Conservation (phyloP, 2,888 invertebrate genomes). For the Deilephila porcellus region DNA sequence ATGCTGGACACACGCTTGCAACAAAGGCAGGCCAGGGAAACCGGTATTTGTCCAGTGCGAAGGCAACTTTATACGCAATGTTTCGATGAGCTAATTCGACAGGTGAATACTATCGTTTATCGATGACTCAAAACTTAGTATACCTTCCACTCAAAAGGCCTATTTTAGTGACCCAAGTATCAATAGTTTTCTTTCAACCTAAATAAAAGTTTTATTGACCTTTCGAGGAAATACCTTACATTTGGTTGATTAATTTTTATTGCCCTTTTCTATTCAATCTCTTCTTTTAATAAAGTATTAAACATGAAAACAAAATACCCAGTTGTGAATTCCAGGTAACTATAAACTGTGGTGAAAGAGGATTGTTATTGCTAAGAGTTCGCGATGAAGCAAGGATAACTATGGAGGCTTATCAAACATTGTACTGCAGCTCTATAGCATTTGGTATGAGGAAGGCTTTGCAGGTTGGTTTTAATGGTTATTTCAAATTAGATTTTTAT, state of each 20-base stretch:
- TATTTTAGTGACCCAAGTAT: not conserved
- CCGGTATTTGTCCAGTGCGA: constrained; percentile 97
- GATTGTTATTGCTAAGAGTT: constrained; percentile 95
- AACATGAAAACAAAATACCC: too few species aligned
- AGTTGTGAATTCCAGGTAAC: constrained; percentile 88
- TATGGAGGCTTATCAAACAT: constrained; percentile 97
- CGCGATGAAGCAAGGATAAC: constrained; percentile 98
- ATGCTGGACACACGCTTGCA: constrained; percentile 96
- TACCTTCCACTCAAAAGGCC: not conserved
- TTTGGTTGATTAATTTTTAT: too few species aligned
- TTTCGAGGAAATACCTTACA: too few species aligned
- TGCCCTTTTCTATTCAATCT: too few species aligned
- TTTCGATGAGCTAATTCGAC: constrained; percentile 88
- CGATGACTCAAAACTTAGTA: not conserved
- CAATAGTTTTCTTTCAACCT: too few species aligned
- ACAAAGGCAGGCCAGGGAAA: constrained; percentile 97
- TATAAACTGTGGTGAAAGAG: constrained; percentile 98
- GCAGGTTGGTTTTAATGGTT: constrained; percentile 81
- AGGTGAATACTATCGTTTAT: constrained; percentile 54
- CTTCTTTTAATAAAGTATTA: too few species aligned
- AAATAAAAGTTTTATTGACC: too few species aligned
- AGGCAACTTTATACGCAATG: constrained; percentile 98
- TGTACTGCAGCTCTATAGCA: constrained; percentile 98
- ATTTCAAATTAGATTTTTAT: too few species aligned
- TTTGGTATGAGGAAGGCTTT: constrained; percentile 99